Conservation (phyloP, 2,113 vertebrate genomes). For the Brienomyrus longianalis region DNA sequence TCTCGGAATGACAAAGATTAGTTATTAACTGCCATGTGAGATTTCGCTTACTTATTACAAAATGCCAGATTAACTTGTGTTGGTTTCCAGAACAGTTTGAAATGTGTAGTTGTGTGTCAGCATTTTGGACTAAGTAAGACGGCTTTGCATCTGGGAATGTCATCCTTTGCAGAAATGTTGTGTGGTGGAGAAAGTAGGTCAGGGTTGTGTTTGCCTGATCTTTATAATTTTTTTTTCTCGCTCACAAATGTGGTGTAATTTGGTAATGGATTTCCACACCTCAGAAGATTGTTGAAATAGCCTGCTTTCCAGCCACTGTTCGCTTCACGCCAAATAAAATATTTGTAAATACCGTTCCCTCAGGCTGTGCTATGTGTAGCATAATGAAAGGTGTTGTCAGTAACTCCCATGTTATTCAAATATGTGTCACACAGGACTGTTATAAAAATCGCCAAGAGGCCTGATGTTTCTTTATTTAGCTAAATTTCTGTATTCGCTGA, state of each 20-base stretch:
- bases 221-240: not conserved
- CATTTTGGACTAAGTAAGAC: not conserved
- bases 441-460: not conserved
- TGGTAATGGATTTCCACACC: not conserved
- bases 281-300: not conserved
- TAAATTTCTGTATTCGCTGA: not conserved
- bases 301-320: not conserved
- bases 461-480: not conserved
- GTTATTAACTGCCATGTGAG: conserved; percentile 8
- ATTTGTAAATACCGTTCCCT: not conserved
- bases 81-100: not conserved
- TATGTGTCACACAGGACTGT: not conserved
- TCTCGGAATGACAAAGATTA: conserved; percentile 10
- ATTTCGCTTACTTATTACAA: not conserved
- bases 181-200: not conserved
- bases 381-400: not conserved
- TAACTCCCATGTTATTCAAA: not conserved
- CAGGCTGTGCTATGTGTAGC: not conserved
- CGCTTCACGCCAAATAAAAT: not conserved
- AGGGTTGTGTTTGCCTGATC: not conserved
- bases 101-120: not conserved
- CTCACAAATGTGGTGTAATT: not conserved
- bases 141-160: not conserved
- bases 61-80: not conserved
- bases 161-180: not conserved